Evolutionary conservation across 1,140 invertebrate genomes (phyloP).

Genomic region (Artemia franciscana): DNA sequence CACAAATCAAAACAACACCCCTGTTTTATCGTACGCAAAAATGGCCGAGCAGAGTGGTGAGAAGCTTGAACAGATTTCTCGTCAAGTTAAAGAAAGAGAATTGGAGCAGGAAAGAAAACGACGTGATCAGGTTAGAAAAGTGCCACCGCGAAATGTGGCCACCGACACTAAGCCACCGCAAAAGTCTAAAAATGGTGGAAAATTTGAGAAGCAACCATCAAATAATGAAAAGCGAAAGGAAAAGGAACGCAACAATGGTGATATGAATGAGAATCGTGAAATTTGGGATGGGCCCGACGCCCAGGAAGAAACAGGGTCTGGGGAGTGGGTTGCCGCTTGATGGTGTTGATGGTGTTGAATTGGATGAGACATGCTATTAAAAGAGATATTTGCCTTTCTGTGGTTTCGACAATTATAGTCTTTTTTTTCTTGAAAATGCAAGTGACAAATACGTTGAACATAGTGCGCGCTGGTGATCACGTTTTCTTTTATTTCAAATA

Average conservation of each 20-base stretch:
- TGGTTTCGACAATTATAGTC: too few species aligned
- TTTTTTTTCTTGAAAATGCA: too few species aligned
- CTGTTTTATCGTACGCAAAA: conserved; percentile 9
- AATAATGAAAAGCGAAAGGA: neutral
- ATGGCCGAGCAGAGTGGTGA: conserved; percentile 10
- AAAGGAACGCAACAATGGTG: neutral
- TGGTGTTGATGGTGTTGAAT: too few species aligned
- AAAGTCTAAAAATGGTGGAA: neutral
- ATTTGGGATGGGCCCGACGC: neutral
- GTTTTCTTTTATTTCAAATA: too few species aligned
- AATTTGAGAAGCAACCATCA: neutral
- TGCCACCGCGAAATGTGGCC: neutral
- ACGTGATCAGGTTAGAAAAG: conserved; percentile 2
- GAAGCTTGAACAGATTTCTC: conserved; percentile 8
- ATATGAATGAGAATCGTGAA: neutral
- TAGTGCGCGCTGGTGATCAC: too few species aligned
- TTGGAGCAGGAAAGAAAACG: conserved; percentile 7
- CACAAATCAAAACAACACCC: neutral
- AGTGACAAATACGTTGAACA: too few species aligned
- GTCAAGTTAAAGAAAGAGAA: conserved; percentile 8
- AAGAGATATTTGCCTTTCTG: too few species aligned
- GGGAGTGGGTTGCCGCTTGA: neutral
- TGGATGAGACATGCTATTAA: too few species aligned
- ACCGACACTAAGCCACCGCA: neutral
- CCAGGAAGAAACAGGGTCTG: neutral